phyloP scores from a whole-genome alignment of 2,888 invertebrate genomes.

The Carterocephalus palaemon region DNA sequence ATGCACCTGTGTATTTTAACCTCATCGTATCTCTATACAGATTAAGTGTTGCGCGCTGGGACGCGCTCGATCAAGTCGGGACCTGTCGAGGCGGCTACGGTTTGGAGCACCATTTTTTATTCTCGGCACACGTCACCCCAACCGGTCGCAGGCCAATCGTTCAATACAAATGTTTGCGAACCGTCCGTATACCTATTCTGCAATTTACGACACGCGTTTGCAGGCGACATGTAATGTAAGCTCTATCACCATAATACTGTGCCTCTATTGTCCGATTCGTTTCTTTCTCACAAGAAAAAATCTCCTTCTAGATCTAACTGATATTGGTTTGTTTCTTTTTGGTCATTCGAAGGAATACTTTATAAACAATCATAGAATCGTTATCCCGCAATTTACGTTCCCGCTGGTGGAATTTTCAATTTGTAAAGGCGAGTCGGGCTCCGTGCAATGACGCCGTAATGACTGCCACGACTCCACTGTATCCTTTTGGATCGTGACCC shows the following conservation, averaged over 20 bases:
- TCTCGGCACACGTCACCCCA: conserved; percentile 31
- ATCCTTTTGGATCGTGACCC: conserved; percentile 47
- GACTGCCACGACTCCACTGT: conserved; percentile 42
- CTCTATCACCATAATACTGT: too few relatives aligned
- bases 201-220: conserved; percentile 13
- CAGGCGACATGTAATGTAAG: conserved; percentile 5
- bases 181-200: conserved; percentile 9
- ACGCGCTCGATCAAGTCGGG: conserved; percentile 57
- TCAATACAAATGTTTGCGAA: conserved; percentile 33
- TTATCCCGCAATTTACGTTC: conserved; percentile 27
- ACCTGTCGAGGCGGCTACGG: conserved; percentile 44
- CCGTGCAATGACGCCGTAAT: conserved; percentile 43
- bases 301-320: not conserved
- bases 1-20: not conserved
- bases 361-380: not conserved
- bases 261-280: conserved; percentile 20
- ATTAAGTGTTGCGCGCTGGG: conserved; percentile 29
- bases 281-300: not conserved
- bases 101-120: conserved; percentile 27
- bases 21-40: too few relatives aligned
- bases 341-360: not conserved
- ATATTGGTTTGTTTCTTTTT: not conserved
- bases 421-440: conserved; percentile 32
- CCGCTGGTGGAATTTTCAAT: conserved; percentile 25
- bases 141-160: conserved; percentile 30